Evolutionary conservation across 2,113 vertebrate genomes (phyloP), one percentile per base, ranked within the genome.

Genomic region (Cnemophilus loriae): DNA sequence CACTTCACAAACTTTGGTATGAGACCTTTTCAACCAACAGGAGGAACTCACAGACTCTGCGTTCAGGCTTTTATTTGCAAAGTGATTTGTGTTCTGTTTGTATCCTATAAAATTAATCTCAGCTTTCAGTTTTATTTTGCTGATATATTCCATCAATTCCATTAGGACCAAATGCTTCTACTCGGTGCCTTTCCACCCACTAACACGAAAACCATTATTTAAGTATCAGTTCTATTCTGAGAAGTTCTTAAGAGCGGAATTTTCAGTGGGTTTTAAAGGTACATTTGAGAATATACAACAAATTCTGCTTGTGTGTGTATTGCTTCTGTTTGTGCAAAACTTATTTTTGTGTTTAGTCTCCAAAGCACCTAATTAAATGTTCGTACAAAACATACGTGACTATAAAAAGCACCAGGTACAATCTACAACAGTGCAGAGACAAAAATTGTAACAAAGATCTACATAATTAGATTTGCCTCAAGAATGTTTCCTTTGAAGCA

Each of bases 101-200:
- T 67, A 41, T 41, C 79, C 81, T 30, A 42, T 55, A 57, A 52
- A 79, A 95, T 57, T 84, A 44, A 83, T 42, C 49, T 88, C 35
- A 55, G 59, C 69, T 87, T 87, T 90, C 68, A 64, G 52, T 68
- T 93, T 87, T 61, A 84, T 79, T 91, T 93, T 91, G n/a, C 75
- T 84, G 71, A 93, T 32, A 44, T 1, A 64, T 56, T 70, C 42
- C 2, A 3, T 77, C 37, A 46, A 23, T 73, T 77, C 41, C 24
- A 44, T 67, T 63, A 81, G 53, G 74, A 94, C 37, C 30, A 80
- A 91, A 42, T 39, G 57, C 35, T 94, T 59, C 46, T 73, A 39
- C 8, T 75, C 52, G 24, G 19, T 73, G 56, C 16, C 69, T 50
- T 88, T 84, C 79, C 30, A 94, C 35, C 18, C 33, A 86, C 69